phyloP scores from a whole-genome alignment of 2,113 vertebrate species.

The Athene noctua region DNA sequence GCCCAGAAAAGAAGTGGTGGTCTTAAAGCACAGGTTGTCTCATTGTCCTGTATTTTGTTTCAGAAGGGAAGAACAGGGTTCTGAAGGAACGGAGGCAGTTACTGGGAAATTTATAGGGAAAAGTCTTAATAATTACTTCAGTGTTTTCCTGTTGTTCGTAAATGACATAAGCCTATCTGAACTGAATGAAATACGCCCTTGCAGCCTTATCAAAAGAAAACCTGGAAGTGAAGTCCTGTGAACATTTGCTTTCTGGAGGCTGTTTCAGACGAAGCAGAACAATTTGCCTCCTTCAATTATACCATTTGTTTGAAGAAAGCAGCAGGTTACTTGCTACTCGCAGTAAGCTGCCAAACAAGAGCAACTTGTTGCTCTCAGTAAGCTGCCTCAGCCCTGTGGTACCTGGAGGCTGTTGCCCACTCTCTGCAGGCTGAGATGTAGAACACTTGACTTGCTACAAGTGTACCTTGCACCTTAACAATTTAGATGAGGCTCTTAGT shows the following conservation, averaged over 20 bases:
- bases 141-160: neutral
- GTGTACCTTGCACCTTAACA: neutral
- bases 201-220: slow-evolving; percentile 19
- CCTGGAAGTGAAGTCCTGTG: neutral
- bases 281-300: slow-evolving; percentile 9
- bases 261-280: slow-evolving; percentile 4
- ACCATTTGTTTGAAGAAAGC: neutral
- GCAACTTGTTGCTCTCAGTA: neutral
- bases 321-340: neutral
- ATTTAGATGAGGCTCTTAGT: neutral
- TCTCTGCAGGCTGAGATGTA: neutral
- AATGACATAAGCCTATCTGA: neutral
- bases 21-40: neutral
- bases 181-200: slow-evolving; percentile 12
- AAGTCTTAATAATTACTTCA: neutral
- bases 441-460: neutral
- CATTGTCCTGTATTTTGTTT: neutral
- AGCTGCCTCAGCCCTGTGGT: neutral
- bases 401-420: neutral
- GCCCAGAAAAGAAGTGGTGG: neutral
- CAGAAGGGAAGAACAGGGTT: neutral
- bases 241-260: slow-evolving; percentile 5
- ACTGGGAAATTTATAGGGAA: neutral
- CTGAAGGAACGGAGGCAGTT: neutral
- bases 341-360: neutral